These are phyloP conservation scores for Chrysochloris asiatica DNA, from an alignment of 2,113 vertebrate species.

Conservation along the genomic window DNA sequence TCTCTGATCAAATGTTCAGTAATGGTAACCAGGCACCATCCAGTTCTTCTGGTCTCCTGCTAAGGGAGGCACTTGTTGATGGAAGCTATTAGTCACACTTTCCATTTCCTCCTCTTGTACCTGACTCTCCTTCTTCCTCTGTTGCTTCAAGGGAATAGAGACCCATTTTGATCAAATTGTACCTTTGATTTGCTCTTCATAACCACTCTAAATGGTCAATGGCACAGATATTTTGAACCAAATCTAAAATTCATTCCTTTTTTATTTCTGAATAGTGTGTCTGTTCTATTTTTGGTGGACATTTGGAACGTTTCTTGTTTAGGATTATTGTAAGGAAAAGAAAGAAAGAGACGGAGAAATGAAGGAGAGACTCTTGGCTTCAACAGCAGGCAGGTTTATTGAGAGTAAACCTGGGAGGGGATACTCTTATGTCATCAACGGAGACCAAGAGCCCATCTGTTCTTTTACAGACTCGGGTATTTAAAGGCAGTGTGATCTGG, in stretches of 20 bases:
- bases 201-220: not conserved
- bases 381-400: too few species aligned
- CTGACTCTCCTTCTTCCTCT: not conserved
- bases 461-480: too few species aligned
- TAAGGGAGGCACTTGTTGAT: not conserved
- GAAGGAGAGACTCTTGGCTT: too few species aligned
- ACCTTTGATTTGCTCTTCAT: not conserved
- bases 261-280: not conserved
- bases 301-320: not conserved
- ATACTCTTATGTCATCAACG: too few species aligned
- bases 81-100: not conserved
- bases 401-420: too few species aligned
- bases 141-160: not conserved
- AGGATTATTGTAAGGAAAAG: too few species aligned
- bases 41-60: not conserved
- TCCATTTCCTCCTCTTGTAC: not conserved
- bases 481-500: too few species aligned
- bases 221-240: slow-evolving; percentile 23
- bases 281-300: not conserved
- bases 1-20: not conserved
- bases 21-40: not conserved
- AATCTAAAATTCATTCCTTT: not conserved
- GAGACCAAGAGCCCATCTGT: too few species aligned
- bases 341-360: too few species aligned
- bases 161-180: not conserved